phyloP scores from a whole-genome alignment of 2,797 vertebrate species.

The Tragelaphus eurycerus region DNA sequence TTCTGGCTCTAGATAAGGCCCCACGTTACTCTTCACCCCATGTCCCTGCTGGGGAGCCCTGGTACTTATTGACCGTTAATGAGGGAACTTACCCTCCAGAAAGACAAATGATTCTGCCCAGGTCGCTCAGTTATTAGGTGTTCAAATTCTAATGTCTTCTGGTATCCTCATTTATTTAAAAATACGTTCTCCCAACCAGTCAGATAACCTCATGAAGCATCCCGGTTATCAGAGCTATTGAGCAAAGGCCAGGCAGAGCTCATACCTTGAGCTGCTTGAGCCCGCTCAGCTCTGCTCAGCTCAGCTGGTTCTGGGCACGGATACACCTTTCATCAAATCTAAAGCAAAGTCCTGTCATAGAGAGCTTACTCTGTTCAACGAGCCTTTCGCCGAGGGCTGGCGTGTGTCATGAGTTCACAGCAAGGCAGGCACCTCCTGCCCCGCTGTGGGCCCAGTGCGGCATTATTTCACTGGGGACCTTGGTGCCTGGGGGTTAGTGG shows the following conservation, averaged over 20 bases:
- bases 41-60: not conserved
- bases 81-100: not conserved
- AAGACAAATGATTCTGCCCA: not conserved
- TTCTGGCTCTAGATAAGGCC: not conserved
- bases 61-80: not conserved
- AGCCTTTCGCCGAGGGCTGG: not conserved
- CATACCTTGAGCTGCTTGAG: not conserved
- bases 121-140: not conserved
- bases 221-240: not conserved
- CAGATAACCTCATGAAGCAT: not conserved
- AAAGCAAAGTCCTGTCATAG: not conserved
- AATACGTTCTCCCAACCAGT: not conserved
- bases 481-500: rapidly evolving
- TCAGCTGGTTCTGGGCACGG: not conserved
- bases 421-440: not conserved
- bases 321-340: not conserved
- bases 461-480: not conserved
- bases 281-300: not conserved
- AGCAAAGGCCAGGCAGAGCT: not conserved
- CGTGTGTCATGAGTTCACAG: not conserved
- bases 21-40: not conserved
- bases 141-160: not conserved
- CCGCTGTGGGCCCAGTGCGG: not conserved
- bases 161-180: not conserved
- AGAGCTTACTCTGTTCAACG: not conserved